phyloP scores from a whole-genome alignment of 2,888 invertebrate genomes.

The Polyploca ridens region DNA sequence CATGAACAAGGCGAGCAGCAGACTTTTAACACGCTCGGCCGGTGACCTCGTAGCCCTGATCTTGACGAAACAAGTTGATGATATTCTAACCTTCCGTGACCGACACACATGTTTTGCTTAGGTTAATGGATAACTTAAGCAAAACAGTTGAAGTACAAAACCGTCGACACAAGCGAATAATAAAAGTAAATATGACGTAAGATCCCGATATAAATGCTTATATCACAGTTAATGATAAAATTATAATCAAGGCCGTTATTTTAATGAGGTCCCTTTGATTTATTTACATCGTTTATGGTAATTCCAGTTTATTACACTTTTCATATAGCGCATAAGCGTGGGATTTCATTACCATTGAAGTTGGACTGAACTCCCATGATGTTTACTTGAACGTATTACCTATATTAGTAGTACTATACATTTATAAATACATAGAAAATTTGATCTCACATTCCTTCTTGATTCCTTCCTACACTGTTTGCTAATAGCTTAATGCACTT shows the following conservation, averaged over 20 bases:
- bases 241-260: constrained; percentile 27
- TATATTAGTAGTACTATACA: too few species aligned
- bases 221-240: constrained; percentile 21
- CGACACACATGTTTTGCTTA: constrained; percentile 29
- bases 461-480: constrained; percentile 56
- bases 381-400: constrained; percentile 11
- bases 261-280: constrained; percentile 41
- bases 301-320: constrained; percentile 49
- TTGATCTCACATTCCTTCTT: background rate
- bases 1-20: constrained; percentile 57
- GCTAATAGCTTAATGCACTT: constrained; percentile 77
- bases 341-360: constrained; percentile 50
- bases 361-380: constrained; percentile 22
- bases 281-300: constrained; percentile 45
- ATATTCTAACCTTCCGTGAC: constrained; percentile 38
- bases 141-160: background rate
- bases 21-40: constrained; percentile 58
- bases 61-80: constrained; percentile 57
- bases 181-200: background rate
- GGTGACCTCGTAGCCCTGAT: constrained; percentile 78
- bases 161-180: background rate
- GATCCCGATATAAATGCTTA: constrained; percentile 16
- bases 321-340: constrained; percentile 42
- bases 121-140: constrained; percentile 2
- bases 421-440: background rate